phyloP scores from a whole-genome alignment of 2,797 vertebrate species.

The Brachyalestes nurse region DNA sequence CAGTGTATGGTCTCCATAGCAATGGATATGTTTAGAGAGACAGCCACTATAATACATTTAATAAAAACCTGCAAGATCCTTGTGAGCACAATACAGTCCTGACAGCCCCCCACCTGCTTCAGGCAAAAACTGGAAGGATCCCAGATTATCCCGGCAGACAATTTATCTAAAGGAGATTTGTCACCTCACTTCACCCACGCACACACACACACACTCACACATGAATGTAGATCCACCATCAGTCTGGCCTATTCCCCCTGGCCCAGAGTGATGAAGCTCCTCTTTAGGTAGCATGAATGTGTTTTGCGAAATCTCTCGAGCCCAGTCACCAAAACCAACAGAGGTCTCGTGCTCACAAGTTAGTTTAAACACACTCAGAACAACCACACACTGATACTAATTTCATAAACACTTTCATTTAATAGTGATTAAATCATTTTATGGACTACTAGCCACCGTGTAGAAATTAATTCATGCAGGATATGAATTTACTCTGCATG shows the following conservation, averaged over 20 bases:
- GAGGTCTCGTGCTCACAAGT: background rate
- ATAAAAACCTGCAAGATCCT: constrained; percentile 19
- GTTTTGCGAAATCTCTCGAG: background rate
- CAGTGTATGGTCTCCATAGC: background rate
- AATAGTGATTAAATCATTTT: background rate
- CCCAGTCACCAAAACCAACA: background rate
- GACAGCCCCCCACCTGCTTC: background rate
- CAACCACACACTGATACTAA: background rate
- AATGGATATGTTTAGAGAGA: background rate
- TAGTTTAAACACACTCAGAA: background rate
- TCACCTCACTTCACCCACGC: background rate
- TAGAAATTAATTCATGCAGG: background rate
- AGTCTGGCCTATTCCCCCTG: background rate
- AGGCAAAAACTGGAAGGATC: background rate
- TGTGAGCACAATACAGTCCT: background rate
- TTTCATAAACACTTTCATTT: background rate
- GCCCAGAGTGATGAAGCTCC: background rate
- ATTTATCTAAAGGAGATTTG: background rate
- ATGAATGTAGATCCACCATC: background rate
- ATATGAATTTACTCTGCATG: background rate
- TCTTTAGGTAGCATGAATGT: too few species aligned
- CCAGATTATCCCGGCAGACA: constrained; percentile 27
- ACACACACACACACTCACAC: background rate
- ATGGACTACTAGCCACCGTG: background rate
- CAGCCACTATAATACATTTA: background rate